Evolutionary conservation across 2,797 vertebrate genomes (phyloP).

Genomic region (Micrastur ruficollis): DNA sequence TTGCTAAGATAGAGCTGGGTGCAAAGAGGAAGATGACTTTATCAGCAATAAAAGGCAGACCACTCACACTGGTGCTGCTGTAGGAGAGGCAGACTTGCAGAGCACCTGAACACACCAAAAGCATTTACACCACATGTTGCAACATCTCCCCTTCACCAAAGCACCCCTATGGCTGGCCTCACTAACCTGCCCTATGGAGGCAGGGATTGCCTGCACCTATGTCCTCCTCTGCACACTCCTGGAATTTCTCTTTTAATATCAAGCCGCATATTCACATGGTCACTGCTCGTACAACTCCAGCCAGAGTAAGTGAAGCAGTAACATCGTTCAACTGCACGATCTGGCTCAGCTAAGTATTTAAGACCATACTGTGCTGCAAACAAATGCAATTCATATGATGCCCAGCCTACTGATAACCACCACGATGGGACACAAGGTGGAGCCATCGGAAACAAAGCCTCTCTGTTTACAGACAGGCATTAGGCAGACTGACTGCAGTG

Average conservation of each 20-base stretch:
- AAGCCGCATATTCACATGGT: fast-evolving
- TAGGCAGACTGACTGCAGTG: neutral
- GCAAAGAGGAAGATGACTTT: neutral
- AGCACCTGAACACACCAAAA: neutral
- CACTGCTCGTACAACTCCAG: neutral
- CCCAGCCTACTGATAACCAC: neutral
- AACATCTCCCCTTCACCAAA: neutral
- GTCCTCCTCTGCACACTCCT: neutral
- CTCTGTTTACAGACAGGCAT: neutral
- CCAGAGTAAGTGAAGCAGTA: neutral
- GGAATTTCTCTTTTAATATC: neutral
- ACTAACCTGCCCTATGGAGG: neutral
- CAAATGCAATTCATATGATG: fast-evolving
- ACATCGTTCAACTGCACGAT: neutral
- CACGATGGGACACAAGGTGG: conserved; percentile 11
- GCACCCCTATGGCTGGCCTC: neutral
- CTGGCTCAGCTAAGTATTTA: neutral
- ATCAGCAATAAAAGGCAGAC: neutral
- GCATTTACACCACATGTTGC: fast-evolving
- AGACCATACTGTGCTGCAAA: fast-evolving
- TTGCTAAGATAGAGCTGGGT: neutral
- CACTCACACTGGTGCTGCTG: neutral
- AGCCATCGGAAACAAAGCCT: conserved; percentile 23
- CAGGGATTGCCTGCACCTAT: neutral
- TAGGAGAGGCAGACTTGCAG: neutral